Evolutionary conservation across 2,113 vertebrate genomes (phyloP), one percentile per base, ranked within the genome.

Genomic region (Loxodonta africana): DNA sequence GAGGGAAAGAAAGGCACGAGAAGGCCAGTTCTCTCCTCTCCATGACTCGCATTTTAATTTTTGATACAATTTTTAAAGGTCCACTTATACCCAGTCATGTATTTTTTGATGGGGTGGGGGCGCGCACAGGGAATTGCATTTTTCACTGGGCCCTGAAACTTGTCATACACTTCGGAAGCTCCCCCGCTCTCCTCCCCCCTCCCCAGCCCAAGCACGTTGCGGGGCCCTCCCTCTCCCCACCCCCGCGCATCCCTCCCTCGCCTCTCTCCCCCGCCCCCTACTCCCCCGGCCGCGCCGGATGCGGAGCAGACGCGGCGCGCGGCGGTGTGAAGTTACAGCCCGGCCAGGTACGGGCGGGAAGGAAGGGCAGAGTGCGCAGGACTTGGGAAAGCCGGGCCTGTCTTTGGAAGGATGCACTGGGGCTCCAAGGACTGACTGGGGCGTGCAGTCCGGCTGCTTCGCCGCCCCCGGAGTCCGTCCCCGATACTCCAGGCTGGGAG

Each of bases 311-410:
- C 97, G 80, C 97, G 65, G 96, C 95, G 97, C 77, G 63, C 90
- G 73, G 97, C 97, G 97, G 95, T 97, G 97, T 97, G 97, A 97
- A 98, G 98, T 97, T 98, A 98, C 97, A 95, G 77, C 74, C 96
- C 97, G 97, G 97, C 90, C 98, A 98, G 98, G 98, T 97, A 98
- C 96, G 94, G 92, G 97, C 96, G 98, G 98, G 98, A 97, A 97
- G 96, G 92, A 95, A 92, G 98, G 98, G 97, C 96, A 88, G 95
- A 17, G 87, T 97, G 97, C 95, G 96, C 82, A 88, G 93, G 93
- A 96, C 90, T 98, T 92, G 95, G 97, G 95, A 96, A 95, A 95
- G 95, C 87, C 81, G 6, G 96, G 95, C 90, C 80, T 28, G 78
- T 87, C 83, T 90, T 90, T 53, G 74, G 69, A 96, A 95, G 93